Conservation (phyloP, 2,888 invertebrate species). For the Eupithecia tripunctaria region DNA sequence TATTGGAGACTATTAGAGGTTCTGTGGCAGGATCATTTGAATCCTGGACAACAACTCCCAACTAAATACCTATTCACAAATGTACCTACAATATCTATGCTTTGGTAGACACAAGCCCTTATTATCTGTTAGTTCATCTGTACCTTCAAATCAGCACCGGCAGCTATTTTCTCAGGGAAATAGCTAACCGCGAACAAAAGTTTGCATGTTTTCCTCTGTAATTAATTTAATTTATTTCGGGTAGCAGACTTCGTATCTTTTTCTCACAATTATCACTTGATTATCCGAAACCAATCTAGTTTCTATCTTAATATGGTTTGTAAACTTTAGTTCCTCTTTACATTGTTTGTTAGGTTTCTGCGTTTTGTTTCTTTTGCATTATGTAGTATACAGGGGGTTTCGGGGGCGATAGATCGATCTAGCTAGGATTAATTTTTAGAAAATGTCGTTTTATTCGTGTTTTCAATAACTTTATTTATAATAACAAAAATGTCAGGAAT, state of each 20-base stretch:
- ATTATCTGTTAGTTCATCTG: background rate
- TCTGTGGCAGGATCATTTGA: too few species aligned
- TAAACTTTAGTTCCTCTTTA: conserved; percentile 21
- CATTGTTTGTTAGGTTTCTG: background rate
- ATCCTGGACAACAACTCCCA: too few species aligned
- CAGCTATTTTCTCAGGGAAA: conserved; percentile 56
- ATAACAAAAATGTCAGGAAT: too few species aligned
- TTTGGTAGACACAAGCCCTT: background rate
- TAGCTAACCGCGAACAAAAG: conserved; percentile 17
- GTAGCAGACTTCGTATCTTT: conserved; percentile 22
- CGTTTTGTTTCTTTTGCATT: background rate
- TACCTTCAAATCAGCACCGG: conserved; percentile 9
- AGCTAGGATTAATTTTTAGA: too few species aligned
- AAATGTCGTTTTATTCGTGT: too few species aligned
- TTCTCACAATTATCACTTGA: conserved; percentile 25
- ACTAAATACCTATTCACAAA: too few species aligned
- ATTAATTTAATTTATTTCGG: conserved; percentile 32
- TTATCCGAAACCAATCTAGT: conserved; percentile 26
- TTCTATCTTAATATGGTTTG: conserved; percentile 19
- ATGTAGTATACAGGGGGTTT: too few species aligned
- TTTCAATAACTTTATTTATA: too few species aligned
- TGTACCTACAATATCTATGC: background rate
- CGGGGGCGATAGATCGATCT: too few species aligned
- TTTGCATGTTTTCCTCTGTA: conserved; percentile 33
- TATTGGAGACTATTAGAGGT: too few species aligned